Percentiles rank a stretch among this genome's conserved stretches.
phyloP scores from a whole-genome alignment of 2,888 invertebrate species.

The Scaptomyza polygonia region DNA sequence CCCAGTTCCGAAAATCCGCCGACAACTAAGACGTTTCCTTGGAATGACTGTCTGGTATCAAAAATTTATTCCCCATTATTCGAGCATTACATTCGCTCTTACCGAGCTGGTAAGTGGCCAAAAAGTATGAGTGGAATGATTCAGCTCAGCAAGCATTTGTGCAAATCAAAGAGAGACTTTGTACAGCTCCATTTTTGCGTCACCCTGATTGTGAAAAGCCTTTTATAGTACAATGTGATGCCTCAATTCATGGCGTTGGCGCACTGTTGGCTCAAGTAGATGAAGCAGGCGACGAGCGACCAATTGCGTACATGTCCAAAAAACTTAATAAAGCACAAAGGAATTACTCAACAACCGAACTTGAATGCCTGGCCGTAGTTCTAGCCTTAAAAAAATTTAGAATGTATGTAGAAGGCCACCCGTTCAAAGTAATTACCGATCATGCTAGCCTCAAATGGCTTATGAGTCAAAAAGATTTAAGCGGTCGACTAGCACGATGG shows the following conservation, averaged over 20 bases:
- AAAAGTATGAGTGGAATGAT: slow-evolving; percentile 13
- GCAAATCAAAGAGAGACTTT: background rate
- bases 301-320: slow-evolving; percentile 19
- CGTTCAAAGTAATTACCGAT: too few species aligned
- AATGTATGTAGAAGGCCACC: too few species aligned
- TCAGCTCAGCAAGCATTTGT: background rate
- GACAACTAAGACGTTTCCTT: slow-evolving; percentile 9
- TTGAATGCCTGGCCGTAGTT: slow-evolving; percentile 1
- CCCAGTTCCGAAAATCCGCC: slow-evolving; percentile 8
- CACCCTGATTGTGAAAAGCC: too few species aligned
- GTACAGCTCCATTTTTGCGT: slow-evolving; percentile 4
- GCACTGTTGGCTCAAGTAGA: slow-evolving; percentile 5
- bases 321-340: slow-evolving; percentile 18
- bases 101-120: too few species aligned
- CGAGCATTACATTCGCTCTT: too few species aligned
- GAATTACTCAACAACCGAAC: slow-evolving; percentile 14
- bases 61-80: slow-evolving; percentile 1
- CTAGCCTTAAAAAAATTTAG: too few species aligned
- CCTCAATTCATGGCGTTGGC: background rate
- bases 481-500: too few species aligned
- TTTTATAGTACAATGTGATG: slow-evolving; percentile 10
- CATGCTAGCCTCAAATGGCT: too few species aligned
- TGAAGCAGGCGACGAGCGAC: slow-evolving; percentile 7
- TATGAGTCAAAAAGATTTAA: too few species aligned
- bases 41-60: slow-evolving; percentile 23